These are phyloP conservation scores for Cavia porcellus DNA, from an alignment of 2,113 vertebrate species.

Conservation along the genomic window DNA sequence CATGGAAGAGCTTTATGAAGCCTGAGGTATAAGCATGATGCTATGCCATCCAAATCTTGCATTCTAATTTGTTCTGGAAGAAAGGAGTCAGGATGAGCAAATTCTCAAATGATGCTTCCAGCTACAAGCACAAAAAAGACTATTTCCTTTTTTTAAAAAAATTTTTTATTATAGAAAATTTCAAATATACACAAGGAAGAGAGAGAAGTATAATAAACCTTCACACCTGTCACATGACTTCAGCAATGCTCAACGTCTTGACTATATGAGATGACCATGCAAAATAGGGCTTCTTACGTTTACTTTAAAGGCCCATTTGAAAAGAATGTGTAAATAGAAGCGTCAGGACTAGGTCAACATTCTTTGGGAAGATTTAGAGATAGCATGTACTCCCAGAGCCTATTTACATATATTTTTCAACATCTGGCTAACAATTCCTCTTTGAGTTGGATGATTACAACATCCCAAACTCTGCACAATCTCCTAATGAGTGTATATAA, in stretches of 20 bases:
- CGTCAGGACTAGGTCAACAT: conserved; percentile 55
- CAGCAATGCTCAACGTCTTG: not conserved
- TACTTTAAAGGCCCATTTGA: conserved; percentile 52
- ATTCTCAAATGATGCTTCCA: not conserved
- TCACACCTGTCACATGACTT: not conserved
- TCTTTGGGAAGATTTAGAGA: conserved; percentile 60
- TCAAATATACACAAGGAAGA: conserved; percentile 5
- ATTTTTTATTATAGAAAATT: not conserved
- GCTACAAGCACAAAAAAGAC: not conserved
- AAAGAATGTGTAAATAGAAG: conserved; percentile 66
- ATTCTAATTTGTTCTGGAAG: conserved; percentile 11
- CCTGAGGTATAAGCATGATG: not conserved
- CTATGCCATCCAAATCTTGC: not conserved
- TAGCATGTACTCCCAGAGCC: conserved; percentile 47
- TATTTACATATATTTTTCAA: conserved; percentile 75
- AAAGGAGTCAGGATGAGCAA: not conserved
- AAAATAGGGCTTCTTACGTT: conserved; percentile 8
- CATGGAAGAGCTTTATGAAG: conserved; percentile 9
- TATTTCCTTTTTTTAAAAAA: not conserved
- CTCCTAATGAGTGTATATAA: conserved; percentile 74
- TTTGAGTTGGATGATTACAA: conserved; percentile 74
- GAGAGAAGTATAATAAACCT: not conserved
- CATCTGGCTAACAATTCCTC: conserved; percentile 74
- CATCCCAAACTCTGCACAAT: conserved; percentile 61
- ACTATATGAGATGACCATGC: conserved; percentile 31